Conservation (phyloP, 2,888 invertebrate species). For the Tetanocera ferruginea region DNA sequence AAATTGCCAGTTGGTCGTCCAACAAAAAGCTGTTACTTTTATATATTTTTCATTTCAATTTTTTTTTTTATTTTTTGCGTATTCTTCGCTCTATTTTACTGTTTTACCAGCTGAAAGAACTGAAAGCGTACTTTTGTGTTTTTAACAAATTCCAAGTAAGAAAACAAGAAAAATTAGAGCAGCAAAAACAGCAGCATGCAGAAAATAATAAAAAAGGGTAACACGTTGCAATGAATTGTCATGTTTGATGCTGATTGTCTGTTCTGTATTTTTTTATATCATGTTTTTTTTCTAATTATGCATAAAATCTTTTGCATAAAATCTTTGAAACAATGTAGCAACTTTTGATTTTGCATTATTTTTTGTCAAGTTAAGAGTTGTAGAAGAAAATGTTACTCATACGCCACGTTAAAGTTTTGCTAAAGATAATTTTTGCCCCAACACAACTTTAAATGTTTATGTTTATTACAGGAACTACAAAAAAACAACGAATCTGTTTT, state of each 20-base stretch:
- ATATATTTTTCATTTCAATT: background rate
- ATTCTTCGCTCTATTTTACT: background rate
- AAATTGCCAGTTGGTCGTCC: background rate
- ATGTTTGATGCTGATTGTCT: background rate
- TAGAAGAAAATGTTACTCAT: background rate
- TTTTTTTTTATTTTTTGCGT: background rate
- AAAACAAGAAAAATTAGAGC: background rate
- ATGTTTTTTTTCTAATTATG: background rate
- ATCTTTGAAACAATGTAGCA: too few relatives aligned
- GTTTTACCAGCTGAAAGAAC: background rate
- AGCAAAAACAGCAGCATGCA: background rate
- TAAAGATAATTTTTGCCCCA: background rate
- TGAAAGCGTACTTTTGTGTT: background rate
- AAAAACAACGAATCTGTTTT: too few relatives aligned
- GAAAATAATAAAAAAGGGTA: background rate
- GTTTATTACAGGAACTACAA: too few relatives aligned
- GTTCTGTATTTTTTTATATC: too few relatives aligned
- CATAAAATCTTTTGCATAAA: too few relatives aligned
- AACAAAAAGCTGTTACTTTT: background rate
- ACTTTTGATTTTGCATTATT: too few relatives aligned
- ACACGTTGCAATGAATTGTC: background rate
- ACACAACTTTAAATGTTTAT: too few relatives aligned
- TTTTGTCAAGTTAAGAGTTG: background rate
- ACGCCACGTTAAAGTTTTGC: background rate
- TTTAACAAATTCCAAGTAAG: background rate